Conservation (phyloP, 2,113 vertebrate genomes). For the Bambusicola thoracicus region DNA sequence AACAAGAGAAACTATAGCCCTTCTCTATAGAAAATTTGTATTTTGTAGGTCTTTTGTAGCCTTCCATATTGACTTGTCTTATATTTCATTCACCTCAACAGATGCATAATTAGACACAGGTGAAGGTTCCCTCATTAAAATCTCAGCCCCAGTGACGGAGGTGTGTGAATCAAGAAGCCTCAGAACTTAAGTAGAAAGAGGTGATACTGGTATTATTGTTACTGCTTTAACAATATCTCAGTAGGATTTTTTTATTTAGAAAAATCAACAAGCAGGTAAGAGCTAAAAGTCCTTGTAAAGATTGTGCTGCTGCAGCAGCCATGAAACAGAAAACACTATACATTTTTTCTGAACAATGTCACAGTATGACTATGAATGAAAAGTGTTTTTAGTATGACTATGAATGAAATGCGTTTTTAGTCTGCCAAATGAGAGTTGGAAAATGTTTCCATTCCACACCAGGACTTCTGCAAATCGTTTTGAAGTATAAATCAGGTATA, state of each 20-base stretch:
- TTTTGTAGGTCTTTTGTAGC: neutral
- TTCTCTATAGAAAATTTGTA: neutral
- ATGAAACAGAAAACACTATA: neutral
- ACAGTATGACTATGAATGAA: neutral
- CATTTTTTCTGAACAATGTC: neutral
- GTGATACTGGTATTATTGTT: neutral
- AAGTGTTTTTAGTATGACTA: neutral
- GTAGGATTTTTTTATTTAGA: neutral
- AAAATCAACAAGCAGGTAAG: neutral
- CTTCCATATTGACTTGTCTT: neutral
- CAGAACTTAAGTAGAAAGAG: neutral
- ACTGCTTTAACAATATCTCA: neutral
- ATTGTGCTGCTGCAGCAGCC: neutral
- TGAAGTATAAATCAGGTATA: neutral
- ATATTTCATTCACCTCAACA: neutral
- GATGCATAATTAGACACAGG: neutral
- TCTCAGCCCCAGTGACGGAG: neutral
- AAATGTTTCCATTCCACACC: neutral
- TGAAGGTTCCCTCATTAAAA: neutral
- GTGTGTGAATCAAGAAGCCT: neutral
- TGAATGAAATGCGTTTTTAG: neutral
- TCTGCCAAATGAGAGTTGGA: neutral
- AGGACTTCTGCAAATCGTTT: neutral
- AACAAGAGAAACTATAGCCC: neutral
- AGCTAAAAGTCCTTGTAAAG: neutral